Conservation (phyloP, 1,140 invertebrate species). For the Bombus ignitus region DNA sequence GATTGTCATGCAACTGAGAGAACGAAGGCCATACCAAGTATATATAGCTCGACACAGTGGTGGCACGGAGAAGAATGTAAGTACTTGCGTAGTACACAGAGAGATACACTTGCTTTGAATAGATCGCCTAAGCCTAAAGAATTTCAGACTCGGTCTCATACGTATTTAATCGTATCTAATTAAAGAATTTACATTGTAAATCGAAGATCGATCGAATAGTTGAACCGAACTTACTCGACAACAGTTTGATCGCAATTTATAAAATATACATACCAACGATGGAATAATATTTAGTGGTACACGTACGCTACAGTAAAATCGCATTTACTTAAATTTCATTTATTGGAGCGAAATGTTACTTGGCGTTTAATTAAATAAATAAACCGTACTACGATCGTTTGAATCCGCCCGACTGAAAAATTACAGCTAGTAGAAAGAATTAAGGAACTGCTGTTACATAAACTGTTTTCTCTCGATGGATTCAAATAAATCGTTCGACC, state of each 20-base stretch:
- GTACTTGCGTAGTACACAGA: not conserved
- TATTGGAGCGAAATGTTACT: not conserved
- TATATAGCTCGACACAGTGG: constrained; percentile 50
- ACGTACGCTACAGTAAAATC: not conserved
- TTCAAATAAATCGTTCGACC: not conserved
- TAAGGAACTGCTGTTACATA: not conserved
- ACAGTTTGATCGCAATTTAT: no score
- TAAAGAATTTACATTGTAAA: not conserved
- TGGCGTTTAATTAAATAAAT: not conserved
- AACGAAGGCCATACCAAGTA: constrained; percentile 63
- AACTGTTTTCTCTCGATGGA: not conserved
- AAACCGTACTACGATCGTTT: not conserved
- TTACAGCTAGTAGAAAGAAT: not conserved
- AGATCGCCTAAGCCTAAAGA: not conserved
- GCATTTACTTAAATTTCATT: no score
- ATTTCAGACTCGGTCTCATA: no score
- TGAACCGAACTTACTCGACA: no score
- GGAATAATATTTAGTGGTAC: not conserved
- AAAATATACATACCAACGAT: not conserved
- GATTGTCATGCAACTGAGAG: constrained; percentile 59
- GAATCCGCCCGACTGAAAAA: not conserved
- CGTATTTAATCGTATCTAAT: not conserved
- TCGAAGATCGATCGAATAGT: no score
- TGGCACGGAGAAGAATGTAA: constrained; percentile 12
- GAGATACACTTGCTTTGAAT: constrained; percentile 2